Evolutionary conservation across 2,797 vertebrate genomes (phyloP), one percentile per base, ranked within the genome.

Genomic region (Poecilia velifera): DNA sequence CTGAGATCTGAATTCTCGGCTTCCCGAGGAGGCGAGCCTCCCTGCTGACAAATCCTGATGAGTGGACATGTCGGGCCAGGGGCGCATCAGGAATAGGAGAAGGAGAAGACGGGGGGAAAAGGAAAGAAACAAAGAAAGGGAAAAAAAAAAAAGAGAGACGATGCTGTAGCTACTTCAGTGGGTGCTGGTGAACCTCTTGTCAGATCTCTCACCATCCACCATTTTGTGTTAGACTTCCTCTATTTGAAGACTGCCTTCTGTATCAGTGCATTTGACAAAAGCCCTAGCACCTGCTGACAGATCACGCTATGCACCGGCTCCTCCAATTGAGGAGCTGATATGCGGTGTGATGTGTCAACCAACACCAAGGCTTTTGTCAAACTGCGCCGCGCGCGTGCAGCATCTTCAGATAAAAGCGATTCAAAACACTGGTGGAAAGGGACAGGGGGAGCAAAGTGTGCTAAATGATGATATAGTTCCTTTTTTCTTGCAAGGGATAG

Each of bases 281-380:
- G 90, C 90, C 89, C 92, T 90, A 87, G 89, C 90, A 91, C 91
- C 90, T 92, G 92, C 91, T 93, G 92, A 93, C 94, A 93, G 91
- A 93, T 93, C 90, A 88, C 80, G 84, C 90, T 82, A 93, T 87
- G 92, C 92, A 90, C 88, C 85, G 66, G 86, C 88, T 92, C 81
- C 88, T 91, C 87, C 89, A 91, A 93, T 91, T 90, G 92, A 92
- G 89, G 84, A 92, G 89, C 88, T 92, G 90, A 93, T 91, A 89
- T 84, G 89, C 76, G 31, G 77, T 90, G 90, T 90, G 91, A 93
- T 93, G 88, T 92, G 91, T 93, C 92, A 93, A 88, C 86, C 79
- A 83, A 78, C 78, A 73, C 88, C 81, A 83, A 86, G 82, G 86
- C 84, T 91, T 91, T 87, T 91, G 92, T 93, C 90, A 90, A 89